Conservation (phyloP, 2,888 invertebrate genomes). For the Plutella xylostella region DNA sequence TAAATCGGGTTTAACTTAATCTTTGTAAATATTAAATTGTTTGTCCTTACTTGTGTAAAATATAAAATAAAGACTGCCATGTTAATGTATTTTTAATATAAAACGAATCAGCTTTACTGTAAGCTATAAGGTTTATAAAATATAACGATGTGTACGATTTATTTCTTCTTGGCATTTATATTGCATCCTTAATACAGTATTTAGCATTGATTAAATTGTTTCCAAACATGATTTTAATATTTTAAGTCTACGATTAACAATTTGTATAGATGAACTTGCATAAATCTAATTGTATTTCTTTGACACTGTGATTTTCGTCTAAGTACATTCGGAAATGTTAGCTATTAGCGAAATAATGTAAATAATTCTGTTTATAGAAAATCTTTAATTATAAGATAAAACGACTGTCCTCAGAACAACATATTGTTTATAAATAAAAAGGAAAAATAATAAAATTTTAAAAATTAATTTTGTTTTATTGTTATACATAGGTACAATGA, state of each 20-base stretch:
- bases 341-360: slow-evolving; percentile 5
- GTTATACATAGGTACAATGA: neutral
- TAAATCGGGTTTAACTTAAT: slow-evolving; percentile 53
- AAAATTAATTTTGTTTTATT: slow-evolving; percentile 19
- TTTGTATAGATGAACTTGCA: no score
- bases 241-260: no score
- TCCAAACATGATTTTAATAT: neutral
- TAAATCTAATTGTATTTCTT: neutral
- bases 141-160: slow-evolving; percentile 14
- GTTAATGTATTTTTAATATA: slow-evolving; percentile 48
- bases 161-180: neutral
- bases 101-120: slow-evolving; percentile 61
- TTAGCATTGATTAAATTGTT: neutral
- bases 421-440: slow-evolving; percentile 27
- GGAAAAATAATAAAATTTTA: slow-evolving; percentile 20
- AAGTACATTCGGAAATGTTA: slow-evolving; percentile 25
- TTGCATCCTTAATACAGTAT: neutral
- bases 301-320: slow-evolving; percentile 40
- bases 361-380: neutral
- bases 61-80: slow-evolving; percentile 67
- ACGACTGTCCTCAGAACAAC: slow-evolving; percentile 29
- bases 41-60: slow-evolving; percentile 53
- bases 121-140: slow-evolving; percentile 57
- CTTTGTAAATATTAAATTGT: slow-evolving; percentile 59
- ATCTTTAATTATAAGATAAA: slow-evolving; percentile 26